Evolutionary conservation across 2,888 invertebrate species (phyloP), one percentile per base, ranked within the genome.

Genomic region (Latrodectus elegans): DNA sequence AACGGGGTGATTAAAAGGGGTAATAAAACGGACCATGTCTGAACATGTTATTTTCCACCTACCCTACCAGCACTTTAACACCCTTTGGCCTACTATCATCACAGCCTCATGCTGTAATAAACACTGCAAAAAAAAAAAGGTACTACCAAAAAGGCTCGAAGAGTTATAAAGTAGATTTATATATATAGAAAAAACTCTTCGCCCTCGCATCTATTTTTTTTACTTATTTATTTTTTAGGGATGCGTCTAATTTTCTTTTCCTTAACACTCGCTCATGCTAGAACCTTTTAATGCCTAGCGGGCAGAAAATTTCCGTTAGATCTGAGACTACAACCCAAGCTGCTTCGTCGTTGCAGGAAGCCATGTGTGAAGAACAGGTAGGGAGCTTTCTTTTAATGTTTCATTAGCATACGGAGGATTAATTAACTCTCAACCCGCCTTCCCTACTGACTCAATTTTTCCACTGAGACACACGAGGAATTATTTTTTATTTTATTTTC

Each of bases 181-280:
- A 38, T 38, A 38, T 38, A 38, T 38, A 87, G 81, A 52, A 81
- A 77, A 81, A 55, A 87, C 76, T 81, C 38, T 81, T 81, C 77
- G 81, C 73, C 77, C 67, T 26, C 53, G 70, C 60, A 68, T 9
- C 60, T 75, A 55, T 79, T 79, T 85, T 80, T 22, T 22, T 38
- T 38, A 38, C 38, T 15, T 60, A 65, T 73, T 74, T 75, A 70
- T 80, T 74, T 85, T 75, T 74, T 51, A 22, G 64, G 81, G 86
- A 81, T 87, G 81, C 76, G 77, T 82, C 86, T 87, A 87, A 87
- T 87, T 87, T 81, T 86, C 80, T 86, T 86, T 78, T 86, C 81
- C 86, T 81, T 81, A 86, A 81, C 86, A 80, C 53, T 15, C 79
- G 17, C 68, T 53, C 79, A 49, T 22, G 74, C 76, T 81, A 81